Percentiles rank a stretch among this genome's conserved stretches.
Conservation (phyloP, 2,797 vertebrate species). For the Tadarida brasiliensis region DNA sequence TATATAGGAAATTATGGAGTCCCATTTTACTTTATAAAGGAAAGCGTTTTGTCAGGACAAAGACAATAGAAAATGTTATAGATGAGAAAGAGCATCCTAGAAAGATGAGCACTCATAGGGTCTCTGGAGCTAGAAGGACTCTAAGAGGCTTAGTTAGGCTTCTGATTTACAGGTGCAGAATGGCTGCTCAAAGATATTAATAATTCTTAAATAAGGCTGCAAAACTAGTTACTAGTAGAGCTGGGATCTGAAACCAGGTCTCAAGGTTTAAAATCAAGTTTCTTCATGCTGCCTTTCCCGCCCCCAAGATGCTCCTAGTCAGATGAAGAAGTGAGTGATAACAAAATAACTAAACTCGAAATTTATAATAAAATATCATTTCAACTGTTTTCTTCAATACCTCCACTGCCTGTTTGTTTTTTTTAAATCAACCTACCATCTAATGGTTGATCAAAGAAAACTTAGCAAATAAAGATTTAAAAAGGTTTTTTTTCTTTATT, state of each 20-base stretch:
- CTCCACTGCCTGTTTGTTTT: neutral
- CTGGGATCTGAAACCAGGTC: neutral
- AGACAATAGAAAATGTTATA: neutral
- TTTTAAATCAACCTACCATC: neutral
- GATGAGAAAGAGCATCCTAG: neutral
- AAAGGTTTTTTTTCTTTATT: too few relatives aligned
- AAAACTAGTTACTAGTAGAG: neutral
- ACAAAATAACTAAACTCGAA: neutral
- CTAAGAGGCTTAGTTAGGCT: neutral
- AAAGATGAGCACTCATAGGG: neutral
- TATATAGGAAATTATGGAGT: neutral
- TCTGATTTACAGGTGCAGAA: neutral
- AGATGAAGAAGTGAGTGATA: neutral
- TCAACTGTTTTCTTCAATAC: slow-evolving; percentile 36
- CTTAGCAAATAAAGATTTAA: slow-evolving; percentile 1
- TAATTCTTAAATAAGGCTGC: neutral
- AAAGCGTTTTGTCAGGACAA: neutral
- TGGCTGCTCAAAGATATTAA: neutral
- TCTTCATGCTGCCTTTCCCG: neutral
- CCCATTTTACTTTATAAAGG: neutral
- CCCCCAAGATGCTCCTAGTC: neutral
- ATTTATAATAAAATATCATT: slow-evolving; percentile 38
- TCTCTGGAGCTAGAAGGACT: neutral
- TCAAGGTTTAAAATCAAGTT: neutral
- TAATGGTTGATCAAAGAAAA: slow-evolving; percentile 27